Percentiles rank a stretch among this genome's conserved stretches.
These are phyloP conservation scores for Alca torda DNA, from an alignment of 2,797 vertebrate genomes.

Conservation along the genomic window DNA sequence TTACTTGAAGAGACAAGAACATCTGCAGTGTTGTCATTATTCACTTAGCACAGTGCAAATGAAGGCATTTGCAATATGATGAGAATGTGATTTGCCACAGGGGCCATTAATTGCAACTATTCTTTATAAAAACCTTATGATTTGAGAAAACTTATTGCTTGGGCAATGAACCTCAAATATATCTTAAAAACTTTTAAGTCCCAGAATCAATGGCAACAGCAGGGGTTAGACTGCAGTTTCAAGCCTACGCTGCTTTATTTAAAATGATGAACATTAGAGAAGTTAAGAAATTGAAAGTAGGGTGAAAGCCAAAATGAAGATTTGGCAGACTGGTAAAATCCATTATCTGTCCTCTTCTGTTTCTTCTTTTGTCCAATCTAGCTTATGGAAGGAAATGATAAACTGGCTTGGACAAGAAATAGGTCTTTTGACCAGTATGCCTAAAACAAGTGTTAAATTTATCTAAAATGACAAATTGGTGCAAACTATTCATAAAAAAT, in stretches of 20 bases:
- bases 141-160: not conserved
- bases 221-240: not conserved
- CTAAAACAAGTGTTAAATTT: not conserved
- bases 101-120: not conserved
- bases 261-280: not conserved
- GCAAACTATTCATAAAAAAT: not conserved
- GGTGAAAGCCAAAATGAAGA: not conserved
- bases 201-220: not conserved
- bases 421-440: not conserved
- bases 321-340: not conserved
- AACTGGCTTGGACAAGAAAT: not conserved
- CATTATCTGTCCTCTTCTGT: not conserved
- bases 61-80: not conserved
- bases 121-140: not conserved
- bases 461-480: not conserved
- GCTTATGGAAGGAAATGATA: not conserved
- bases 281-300: not conserved
- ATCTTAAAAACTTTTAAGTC: not conserved
- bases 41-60: not conserved
- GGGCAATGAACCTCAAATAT: not conserved
- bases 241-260: not conserved
- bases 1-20: not conserved
- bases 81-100: not conserved
- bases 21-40: not conserved
- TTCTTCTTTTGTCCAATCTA: not conserved